These are phyloP conservation scores for Coleophora deauratella DNA, from an alignment of 2,888 invertebrate species.

Conservation along the genomic window DNA sequence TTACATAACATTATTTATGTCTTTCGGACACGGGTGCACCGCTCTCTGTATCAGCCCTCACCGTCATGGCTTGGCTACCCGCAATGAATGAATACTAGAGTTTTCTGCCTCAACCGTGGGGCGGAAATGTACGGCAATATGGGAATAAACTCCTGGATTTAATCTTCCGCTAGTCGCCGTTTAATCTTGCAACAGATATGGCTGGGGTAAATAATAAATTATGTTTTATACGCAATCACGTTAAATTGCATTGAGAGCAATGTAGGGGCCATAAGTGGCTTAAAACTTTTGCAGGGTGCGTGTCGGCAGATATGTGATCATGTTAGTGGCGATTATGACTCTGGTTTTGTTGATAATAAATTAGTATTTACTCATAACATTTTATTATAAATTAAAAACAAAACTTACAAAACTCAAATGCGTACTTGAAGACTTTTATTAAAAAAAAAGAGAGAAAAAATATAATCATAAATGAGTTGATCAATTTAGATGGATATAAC, in stretches of 20 bases:
- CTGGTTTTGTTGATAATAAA: too few species aligned
- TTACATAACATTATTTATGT: too few species aligned
- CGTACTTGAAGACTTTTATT: too few species aligned
- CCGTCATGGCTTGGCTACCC: slow-evolving; percentile 48
- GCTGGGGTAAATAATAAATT: slow-evolving; percentile 66
- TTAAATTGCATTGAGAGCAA: slow-evolving; percentile 51
- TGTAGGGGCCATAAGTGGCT: slow-evolving; percentile 10
- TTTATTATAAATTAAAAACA: too few species aligned
- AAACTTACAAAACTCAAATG: too few species aligned
- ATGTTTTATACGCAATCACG: slow-evolving; percentile 57
- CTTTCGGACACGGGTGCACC: slow-evolving; percentile 18
- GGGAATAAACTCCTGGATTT: slow-evolving; percentile 69
- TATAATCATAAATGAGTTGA: too few species aligned
- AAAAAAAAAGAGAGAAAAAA: too few species aligned
- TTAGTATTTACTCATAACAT: too few species aligned
- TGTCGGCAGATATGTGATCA: too few species aligned
- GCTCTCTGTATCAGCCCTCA: slow-evolving; percentile 36
- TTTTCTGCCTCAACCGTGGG: slow-evolving; percentile 57
- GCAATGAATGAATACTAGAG: slow-evolving; percentile 70
- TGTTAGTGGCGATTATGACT: too few species aligned
- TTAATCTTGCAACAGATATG: slow-evolving; percentile 68
- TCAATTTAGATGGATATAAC: too few species aligned
- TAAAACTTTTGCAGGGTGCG: slow-evolving; percentile 6
- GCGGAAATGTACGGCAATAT: slow-evolving; percentile 62
- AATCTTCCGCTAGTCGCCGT: slow-evolving; percentile 65